phyloP scores from a whole-genome alignment of 2,113 vertebrate genomes.

The Meles meles region DNA sequence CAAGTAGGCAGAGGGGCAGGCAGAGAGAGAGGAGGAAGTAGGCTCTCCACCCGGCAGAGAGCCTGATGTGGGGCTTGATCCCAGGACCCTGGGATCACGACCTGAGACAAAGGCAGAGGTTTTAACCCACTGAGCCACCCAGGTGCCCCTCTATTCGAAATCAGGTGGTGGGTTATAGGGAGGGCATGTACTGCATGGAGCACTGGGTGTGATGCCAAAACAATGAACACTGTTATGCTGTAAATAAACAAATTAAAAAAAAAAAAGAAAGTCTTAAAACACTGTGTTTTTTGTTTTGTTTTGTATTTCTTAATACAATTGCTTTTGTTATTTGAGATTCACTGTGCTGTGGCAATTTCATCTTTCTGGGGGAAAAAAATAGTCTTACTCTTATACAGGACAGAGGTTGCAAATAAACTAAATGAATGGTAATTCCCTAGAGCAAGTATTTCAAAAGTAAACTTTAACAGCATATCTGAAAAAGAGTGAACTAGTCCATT shows the following conservation, averaged over 20 bases:
- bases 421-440: constrained; percentile 62
- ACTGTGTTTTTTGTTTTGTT: background rate
- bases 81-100: no score
- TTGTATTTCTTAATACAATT: background rate
- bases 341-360: constrained; percentile 46
- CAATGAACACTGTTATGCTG: no score
- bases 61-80: no score
- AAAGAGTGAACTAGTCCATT: constrained; percentile 66
- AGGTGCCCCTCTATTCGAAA: background rate
- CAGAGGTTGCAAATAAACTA: constrained; percentile 56
- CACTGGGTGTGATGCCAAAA: no score
- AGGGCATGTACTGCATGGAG: no score
- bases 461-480: constrained; percentile 69
- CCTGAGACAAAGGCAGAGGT: no score
- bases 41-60: no score
- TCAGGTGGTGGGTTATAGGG: no score
- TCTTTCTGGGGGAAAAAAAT: constrained; percentile 34
- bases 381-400: constrained; percentile 5
- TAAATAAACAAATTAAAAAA: no score
- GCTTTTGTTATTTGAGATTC: constrained; percentile 49
- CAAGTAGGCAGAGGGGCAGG: no score
- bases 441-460: constrained; percentile 73
- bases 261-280: constrained; percentile 1
- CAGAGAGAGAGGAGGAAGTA: no score
- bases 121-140: no score